Conservation (phyloP, 2,888 invertebrate genomes). For the Ashinkailepas kermadecensis region DNA sequence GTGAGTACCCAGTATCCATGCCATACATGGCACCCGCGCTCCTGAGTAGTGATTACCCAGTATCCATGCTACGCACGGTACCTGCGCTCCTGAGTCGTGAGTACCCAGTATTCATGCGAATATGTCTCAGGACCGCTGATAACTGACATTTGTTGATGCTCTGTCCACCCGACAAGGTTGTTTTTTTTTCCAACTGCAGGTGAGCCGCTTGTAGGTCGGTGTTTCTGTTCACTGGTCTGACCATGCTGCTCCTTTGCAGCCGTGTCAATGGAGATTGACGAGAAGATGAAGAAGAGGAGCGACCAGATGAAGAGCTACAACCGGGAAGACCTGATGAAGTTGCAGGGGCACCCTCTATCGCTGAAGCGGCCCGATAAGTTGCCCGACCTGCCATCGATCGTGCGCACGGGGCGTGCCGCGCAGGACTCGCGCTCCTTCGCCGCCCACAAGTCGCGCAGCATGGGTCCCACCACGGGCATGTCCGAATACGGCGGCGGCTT, state of each 20-base stretch:
- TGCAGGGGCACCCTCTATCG: slow-evolving; percentile 65
- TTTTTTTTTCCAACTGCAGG: no score
- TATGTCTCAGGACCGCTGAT: no score
- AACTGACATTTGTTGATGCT: no score
- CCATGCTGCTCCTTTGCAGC: not conserved
- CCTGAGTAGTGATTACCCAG: no score
- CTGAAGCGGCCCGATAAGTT: slow-evolving; percentile 62
- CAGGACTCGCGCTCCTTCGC: not conserved
- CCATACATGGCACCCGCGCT: no score
- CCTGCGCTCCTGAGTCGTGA: no score
- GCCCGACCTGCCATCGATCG: slow-evolving; percentile 56
- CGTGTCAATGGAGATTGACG: not conserved
- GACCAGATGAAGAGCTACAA: slow-evolving; percentile 50
- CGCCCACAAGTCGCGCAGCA: slow-evolving; percentile 19
- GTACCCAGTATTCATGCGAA: no score
- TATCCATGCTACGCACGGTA: no score
- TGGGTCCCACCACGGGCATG: slow-evolving; percentile 4
- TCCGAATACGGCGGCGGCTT: not conserved
- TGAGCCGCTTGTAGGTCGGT: no score
- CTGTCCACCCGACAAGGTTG: no score
- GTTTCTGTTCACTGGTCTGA: no score
- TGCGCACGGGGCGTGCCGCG: not conserved
- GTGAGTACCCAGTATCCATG: no score
- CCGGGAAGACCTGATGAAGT: slow-evolving; percentile 65
- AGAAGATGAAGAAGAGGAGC: not conserved